Conservation (phyloP, 2,797 vertebrate species). For the Halcyon leucocephala region DNA sequence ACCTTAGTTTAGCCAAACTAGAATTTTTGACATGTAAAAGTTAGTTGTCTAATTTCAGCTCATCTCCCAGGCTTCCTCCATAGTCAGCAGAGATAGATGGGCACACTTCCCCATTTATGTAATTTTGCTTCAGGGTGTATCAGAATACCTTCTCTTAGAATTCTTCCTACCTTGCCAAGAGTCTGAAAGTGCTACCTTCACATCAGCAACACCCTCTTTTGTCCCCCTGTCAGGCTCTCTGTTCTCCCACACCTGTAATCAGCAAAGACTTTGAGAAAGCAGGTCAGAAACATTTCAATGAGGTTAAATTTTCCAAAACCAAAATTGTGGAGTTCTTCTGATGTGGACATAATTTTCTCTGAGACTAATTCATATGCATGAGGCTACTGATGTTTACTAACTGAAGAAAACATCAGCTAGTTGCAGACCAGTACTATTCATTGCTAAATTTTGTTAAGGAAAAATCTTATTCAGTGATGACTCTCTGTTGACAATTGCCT, state of each 20-base stretch:
- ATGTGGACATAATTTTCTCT: background rate
- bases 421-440: background rate
- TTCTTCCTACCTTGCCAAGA: background rate
- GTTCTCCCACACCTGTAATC: background rate
- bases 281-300: background rate
- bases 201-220: background rate
- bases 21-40: background rate
- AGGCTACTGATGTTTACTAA: background rate
- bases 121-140: background rate
- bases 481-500: background rate
- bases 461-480: conserved; percentile 4
- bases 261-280: background rate
- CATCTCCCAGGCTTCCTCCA: background rate
- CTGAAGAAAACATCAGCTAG: background rate
- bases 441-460: background rate
- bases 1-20: background rate
- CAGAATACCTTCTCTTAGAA: background rate
- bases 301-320: background rate
- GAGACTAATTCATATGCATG: background rate
- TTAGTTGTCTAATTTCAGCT: background rate
- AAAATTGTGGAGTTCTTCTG: background rate
- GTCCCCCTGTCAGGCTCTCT: background rate
- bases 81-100: background rate
- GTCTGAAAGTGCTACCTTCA: background rate
- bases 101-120: background rate